Conservation (phyloP, 2,113 vertebrate species). For the Motacilla alba region DNA sequence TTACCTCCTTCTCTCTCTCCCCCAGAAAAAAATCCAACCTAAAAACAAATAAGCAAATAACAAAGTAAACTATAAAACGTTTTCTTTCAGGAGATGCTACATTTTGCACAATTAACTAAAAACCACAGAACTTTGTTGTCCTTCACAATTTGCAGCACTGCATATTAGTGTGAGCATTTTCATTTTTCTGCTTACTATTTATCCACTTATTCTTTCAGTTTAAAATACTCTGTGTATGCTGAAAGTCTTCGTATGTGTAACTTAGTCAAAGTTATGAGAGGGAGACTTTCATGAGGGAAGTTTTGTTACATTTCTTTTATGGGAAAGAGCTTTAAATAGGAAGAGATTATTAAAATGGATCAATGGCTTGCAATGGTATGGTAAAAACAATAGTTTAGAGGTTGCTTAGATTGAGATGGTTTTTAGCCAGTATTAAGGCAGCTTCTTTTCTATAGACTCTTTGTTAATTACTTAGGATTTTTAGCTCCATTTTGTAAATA, state of each 20-base stretch:
- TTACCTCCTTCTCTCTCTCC: rapidly evolving
- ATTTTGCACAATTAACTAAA: background rate
- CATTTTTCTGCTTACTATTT: background rate
- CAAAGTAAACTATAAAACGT: background rate
- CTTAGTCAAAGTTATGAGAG: background rate
- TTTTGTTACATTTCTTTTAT: background rate
- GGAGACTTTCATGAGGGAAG: background rate
- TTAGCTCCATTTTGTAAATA: background rate
- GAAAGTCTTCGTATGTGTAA: background rate
- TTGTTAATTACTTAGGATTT: background rate
- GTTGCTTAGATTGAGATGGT: background rate
- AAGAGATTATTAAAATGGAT: background rate
- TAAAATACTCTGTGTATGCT: background rate
- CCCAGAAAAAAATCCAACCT: background rate
- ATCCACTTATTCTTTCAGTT: background rate
- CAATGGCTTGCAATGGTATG: background rate
- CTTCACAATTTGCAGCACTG: background rate
- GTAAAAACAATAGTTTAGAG: background rate
- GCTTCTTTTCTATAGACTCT: background rate
- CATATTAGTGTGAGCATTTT: background rate
- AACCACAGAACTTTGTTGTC: background rate
- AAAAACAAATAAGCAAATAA: background rate
- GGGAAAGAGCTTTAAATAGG: background rate
- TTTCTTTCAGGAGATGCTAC: background rate
- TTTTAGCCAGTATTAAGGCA: background rate